phyloP scores from a whole-genome alignment of 2,888 invertebrate genomes.

The Sericinus montela region DNA sequence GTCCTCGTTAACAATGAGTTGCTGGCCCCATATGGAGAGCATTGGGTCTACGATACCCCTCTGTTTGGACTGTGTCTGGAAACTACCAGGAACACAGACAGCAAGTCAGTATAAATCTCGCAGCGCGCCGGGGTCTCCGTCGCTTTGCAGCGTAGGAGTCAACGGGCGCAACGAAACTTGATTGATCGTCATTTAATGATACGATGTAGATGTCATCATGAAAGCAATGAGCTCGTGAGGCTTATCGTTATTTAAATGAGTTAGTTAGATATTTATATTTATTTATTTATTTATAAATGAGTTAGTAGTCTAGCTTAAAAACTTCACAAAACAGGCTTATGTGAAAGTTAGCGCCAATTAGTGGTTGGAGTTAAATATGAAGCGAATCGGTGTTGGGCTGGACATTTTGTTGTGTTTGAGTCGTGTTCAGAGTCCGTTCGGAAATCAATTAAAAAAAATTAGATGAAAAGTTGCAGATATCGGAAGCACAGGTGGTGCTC shows the following conservation, averaged over 20 bases:
- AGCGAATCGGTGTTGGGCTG: constrained; percentile 38
- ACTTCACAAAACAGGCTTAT: constrained; percentile 32
- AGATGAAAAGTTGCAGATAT: constrained; percentile 70
- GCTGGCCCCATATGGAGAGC: constrained; percentile 99
- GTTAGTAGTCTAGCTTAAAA: constrained; percentile 22
- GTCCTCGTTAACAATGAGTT: constrained; percentile 98
- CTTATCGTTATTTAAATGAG: constrained; percentile 19
- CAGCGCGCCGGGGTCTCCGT: constrained; percentile 21
- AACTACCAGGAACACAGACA: constrained; percentile 81
- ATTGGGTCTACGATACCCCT: constrained; percentile 98
- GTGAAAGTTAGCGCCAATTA: constrained; percentile 36
- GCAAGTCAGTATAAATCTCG: constrained; percentile 43
- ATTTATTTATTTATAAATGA: too few species aligned
- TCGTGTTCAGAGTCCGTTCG: constrained; percentile 48
- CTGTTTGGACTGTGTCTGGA: constrained; percentile 94
- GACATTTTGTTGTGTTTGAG: constrained; percentile 37
- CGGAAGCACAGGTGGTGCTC: constrained; percentile 75
- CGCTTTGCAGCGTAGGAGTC: constrained; percentile 15
- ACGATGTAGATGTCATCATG: constrained; percentile 25
- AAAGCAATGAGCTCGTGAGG: constrained; percentile 25
- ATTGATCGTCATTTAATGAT: constrained; percentile 21
- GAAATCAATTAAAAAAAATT: constrained; percentile 46
- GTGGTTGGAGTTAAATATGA: constrained; percentile 21
- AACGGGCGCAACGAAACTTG: constrained; percentile 18
- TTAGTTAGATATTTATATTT: too few species aligned